These are phyloP conservation scores for Rhizomys pruinosus DNA, from an alignment of 2,113 vertebrate species.

Conservation along the genomic window DNA sequence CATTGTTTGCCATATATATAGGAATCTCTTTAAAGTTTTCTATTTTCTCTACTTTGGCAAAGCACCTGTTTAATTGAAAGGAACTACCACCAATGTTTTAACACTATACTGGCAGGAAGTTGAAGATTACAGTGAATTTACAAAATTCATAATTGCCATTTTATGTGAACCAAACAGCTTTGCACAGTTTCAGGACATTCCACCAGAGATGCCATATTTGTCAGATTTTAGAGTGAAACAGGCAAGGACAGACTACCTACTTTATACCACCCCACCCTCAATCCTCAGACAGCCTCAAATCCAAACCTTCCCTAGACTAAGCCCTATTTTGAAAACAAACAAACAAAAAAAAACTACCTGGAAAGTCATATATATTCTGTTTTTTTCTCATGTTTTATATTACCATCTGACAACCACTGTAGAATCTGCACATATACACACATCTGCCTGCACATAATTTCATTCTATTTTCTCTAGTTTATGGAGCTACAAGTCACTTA, in stretches of 20 bases:
- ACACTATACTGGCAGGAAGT: constrained; percentile 40
- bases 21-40: constrained; percentile 5
- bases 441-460: constrained; percentile 30
- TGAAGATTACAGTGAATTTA: constrained; percentile 64
- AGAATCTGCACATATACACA: not conserved
- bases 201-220: constrained; percentile 29
- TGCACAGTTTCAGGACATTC: constrained; percentile 56
- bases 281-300: not conserved
- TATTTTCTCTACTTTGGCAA: constrained; percentile 53
- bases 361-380: not conserved
- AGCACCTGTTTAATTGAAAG: constrained; percentile 45
- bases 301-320: not conserved
- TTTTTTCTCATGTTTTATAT: not conserved
- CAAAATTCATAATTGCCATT: constrained; percentile 43
- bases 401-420: not conserved
- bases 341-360: constrained; percentile 6
- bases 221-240: constrained; percentile 52
- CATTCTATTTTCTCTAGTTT: constrained; percentile 46
- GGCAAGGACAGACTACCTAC: not conserved
- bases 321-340: not conserved
- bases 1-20: not conserved
- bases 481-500: constrained; percentile 25
- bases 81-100: constrained; percentile 47
- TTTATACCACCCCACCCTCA: not conserved
- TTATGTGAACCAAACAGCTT: constrained; percentile 12